A percentile compares a stretch with the other conserved stretches of the same genome.
phyloP scores from a whole-genome alignment of 53 echinoderm and acorn worm species.

The Patiria pectinifera region DNA sequence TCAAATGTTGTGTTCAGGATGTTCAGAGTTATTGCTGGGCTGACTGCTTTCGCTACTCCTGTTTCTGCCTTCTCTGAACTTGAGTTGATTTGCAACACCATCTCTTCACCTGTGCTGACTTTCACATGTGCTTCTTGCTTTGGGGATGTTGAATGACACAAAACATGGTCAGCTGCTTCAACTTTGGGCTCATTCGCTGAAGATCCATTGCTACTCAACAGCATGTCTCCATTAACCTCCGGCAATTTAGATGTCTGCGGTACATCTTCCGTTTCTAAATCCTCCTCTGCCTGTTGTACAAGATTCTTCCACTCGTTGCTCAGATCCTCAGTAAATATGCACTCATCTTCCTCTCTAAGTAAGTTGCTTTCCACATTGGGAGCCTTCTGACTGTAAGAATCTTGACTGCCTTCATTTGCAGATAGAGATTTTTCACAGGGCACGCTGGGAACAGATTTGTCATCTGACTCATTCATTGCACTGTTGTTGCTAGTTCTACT shows the following conservation, averaged over 20 bases:
- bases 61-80: constrained; percentile 10
- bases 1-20: constrained; percentile 50
- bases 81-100: neutral
- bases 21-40: constrained; percentile 46
- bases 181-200: neutral
- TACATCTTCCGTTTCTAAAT: neutral
- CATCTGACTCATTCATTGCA: constrained; percentile 36
- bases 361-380: neutral
- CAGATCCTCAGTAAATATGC: constrained; percentile 49
- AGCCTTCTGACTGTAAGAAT: neutral
- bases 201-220: constrained; percentile 3
- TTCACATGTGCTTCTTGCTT: constrained; percentile 17
- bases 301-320: constrained; percentile 54
- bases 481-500: constrained; percentile 39
- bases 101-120: neutral
- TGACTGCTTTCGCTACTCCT: constrained; percentile 22
- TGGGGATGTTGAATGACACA: constrained; percentile 1
- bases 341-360: constrained; percentile 27
- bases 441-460: neutral
- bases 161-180: constrained; percentile 5
- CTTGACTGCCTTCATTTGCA: neutral
- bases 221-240: neutral
- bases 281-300: constrained; percentile 47
- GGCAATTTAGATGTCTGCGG: neutral
- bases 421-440: constrained; percentile 3